Evolutionary conservation across 2,888 invertebrate genomes (phyloP).

Genomic region (Xanthorhoe spadicearia): DNA sequence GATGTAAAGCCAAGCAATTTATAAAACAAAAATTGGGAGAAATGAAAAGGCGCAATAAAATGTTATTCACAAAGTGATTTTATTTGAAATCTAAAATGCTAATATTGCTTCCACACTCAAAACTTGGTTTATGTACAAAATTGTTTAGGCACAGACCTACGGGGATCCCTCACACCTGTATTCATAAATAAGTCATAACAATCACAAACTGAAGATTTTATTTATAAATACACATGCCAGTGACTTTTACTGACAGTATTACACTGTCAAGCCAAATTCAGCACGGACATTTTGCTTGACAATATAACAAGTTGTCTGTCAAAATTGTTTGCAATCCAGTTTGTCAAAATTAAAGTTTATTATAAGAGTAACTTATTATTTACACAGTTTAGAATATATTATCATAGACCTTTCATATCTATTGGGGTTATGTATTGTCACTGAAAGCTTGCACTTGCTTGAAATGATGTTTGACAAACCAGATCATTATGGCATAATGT

Average conservation of each 20-base stretch:
- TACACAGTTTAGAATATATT: constrained; percentile 19
- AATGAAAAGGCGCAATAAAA: constrained; percentile 48
- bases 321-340: constrained; percentile 16
- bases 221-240: constrained; percentile 20
- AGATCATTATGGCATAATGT: constrained; percentile 21
- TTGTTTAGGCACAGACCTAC: constrained; percentile 8
- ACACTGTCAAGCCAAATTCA: constrained; percentile 24
- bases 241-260: not conserved
- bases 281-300: constrained; percentile 20
- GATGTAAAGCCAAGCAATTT: no score
- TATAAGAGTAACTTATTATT: constrained; percentile 19
- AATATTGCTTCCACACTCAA: constrained; percentile 76
- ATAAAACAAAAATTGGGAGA: not conserved
- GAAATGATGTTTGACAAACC: constrained; percentile 26
- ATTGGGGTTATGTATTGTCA: constrained; percentile 32
- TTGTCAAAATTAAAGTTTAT: constrained; percentile 19
- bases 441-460: constrained; percentile 21
- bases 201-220: not conserved
- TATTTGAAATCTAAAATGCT: constrained; percentile 74
- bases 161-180: constrained; percentile 3
- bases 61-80: constrained; percentile 74
- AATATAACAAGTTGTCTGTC: constrained; percentile 14
- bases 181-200: constrained; percentile 6
- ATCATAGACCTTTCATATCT: constrained; percentile 11
- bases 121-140: constrained; percentile 53